phyloP scores from a whole-genome alignment of 2,797 vertebrate genomes.

The Siniperca obscura region DNA sequence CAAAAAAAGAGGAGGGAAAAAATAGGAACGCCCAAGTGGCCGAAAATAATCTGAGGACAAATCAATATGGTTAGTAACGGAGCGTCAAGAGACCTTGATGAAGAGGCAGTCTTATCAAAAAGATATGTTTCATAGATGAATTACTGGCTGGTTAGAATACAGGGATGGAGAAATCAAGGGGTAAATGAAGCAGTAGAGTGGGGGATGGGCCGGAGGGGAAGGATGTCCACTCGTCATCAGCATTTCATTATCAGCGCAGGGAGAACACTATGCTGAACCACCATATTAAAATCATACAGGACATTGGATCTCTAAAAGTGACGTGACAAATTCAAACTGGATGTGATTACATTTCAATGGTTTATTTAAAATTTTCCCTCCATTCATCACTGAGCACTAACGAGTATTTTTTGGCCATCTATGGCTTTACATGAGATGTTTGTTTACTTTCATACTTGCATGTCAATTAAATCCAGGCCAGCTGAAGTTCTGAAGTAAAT shows the following conservation, averaged over 20 bases:
- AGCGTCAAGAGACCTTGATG: slow-evolving; percentile 75
- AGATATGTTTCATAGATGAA: slow-evolving; percentile 80
- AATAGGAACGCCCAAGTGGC: slow-evolving; percentile 62
- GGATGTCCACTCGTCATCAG: slow-evolving; percentile 62
- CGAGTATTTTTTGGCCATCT: neutral
- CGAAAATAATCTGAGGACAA: slow-evolving; percentile 77
- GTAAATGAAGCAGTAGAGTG: slow-evolving; percentile 25
- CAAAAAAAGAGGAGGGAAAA: slow-evolving; percentile 33
- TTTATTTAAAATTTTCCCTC: neutral
- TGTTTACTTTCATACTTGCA: neutral
- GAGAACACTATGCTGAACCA: neutral
- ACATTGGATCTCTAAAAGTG: neutral
- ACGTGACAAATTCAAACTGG: neutral
- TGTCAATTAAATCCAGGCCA: slow-evolving; percentile 6
- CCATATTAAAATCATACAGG: neutral
- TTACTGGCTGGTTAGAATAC: slow-evolving; percentile 63
- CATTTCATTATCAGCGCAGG: slow-evolving; percentile 43
- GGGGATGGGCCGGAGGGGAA: slow-evolving; percentile 35
- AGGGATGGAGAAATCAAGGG: slow-evolving; percentile 39
- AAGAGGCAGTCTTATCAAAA: slow-evolving; percentile 78
- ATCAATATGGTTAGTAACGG: slow-evolving; percentile 79
- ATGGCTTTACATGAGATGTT: neutral
- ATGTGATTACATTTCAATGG: neutral
- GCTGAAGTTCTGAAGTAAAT: neutral
- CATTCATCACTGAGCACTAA: neutral